Base-by-base conservation (phyloP, 2,888 invertebrate species). In the Rhyacophila evoluta region DNA sequence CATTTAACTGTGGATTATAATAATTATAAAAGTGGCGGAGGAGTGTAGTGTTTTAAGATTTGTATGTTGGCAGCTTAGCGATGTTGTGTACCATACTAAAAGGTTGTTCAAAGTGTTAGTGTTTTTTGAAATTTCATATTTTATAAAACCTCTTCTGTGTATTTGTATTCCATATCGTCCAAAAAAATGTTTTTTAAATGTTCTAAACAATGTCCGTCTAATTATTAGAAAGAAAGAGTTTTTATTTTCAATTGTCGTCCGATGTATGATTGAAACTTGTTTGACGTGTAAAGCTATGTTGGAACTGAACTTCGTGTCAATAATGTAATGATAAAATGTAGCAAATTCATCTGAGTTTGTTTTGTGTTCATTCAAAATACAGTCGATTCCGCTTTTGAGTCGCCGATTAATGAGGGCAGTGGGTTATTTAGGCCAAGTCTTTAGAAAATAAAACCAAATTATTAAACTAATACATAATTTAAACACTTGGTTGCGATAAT, bases 121-220 rank as follows among this genome's bases (percentile, higher is more conserved):
- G 78, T 78, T 74, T 78, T 78, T 79, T 79, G 79, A 72, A 79
- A 74, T 79, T 79, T 79, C 74, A 79, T 79, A 79, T 79, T 79
- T 78, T 78, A 78, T 70, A 75, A 72, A 33, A 15, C 15, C 29
- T 79, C 75, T 72, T 72, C 55, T 41, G 68, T 67, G 68, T 38
- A 75, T 36, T 72, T 75, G 75, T 75, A 79, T 79, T 74, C 71
- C 29, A 77, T 80, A 72, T 81, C 81, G 81, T 81, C 81, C 81
- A 81, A 68, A 74, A 55, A 68, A 74, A n/a, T 25, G 27, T 74
- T 39, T 78, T 79, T 78, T 73, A 73, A 79, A 81, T 81, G 81
- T 81, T 81, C 81, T 81, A 81, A 81, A 81, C 79, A 74, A 81
- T 81, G 76, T 81, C 81, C 81, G 81, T 81, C 81, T 81, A 19